Percentiles rank a stretch among this genome's conserved stretches.
These are phyloP conservation scores for Agelas oroides DNA, from an alignment of 37 sponge, comb jelly and placozoan species.

Conservation along the genomic window DNA sequence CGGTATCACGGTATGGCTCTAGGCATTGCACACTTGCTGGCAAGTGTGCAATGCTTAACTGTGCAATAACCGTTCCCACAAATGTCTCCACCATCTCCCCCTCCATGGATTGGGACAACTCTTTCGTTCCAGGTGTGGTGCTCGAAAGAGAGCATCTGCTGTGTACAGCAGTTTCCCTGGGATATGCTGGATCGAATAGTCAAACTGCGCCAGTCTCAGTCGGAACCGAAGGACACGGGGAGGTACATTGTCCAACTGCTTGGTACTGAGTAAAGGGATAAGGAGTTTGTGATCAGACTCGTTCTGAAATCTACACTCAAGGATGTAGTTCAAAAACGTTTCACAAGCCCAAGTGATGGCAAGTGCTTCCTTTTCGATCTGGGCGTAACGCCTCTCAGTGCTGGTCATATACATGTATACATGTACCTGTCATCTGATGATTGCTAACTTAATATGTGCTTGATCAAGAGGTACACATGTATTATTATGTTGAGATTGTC, in stretches of 20 bases:
- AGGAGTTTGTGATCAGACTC: conserved; percentile 65
- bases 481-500: no score
- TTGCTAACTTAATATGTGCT: no score
- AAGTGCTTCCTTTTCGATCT: conserved; percentile 55
- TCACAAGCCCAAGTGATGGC: conserved; percentile 48
- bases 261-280: conserved; percentile 36
- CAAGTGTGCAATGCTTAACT: no score
- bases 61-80: neutral
- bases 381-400: conserved; percentile 39
- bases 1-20: conserved; percentile 11
- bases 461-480: no score
- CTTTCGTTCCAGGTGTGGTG: neutral
- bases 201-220: conserved; percentile 19
- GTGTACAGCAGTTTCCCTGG: conserved; percentile 45
- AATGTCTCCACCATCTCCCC: conserved; percentile 10
- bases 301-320: conserved; percentile 24
- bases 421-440: no score
- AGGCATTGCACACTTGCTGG: conserved; percentile 25
- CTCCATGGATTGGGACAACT: neutral
- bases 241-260: conserved; percentile 35
- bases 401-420: no score
- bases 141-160: conserved; percentile 44
- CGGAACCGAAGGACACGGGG: conserved; percentile 42
- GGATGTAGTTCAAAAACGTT: conserved; percentile 27
- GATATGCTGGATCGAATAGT: conserved; percentile 33